A percentile compares a stretch with the other conserved stretches of the same genome.
phyloP scores from a whole-genome alignment of 2,888 invertebrate species.

The Pristionchus fissidentatus region DNA sequence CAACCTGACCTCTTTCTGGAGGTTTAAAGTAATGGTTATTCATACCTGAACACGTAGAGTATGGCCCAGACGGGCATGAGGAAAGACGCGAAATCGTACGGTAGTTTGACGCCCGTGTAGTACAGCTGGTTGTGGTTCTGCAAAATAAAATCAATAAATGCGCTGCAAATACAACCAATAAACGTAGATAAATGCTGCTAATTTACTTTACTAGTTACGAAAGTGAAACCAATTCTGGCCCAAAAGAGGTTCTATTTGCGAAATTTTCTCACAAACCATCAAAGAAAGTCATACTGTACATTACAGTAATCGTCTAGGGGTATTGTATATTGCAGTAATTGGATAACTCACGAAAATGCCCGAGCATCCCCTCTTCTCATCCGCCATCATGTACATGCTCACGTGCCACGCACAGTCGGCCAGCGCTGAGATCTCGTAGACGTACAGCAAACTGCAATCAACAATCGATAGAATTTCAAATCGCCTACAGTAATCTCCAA shows the following conservation, averaged over 20 bases:
- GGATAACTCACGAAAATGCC: slow-evolving; percentile 64
- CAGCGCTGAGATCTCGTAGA: slow-evolving; percentile 61
- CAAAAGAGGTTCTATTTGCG: too few species aligned
- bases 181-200: not conserved
- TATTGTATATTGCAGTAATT: too few species aligned
- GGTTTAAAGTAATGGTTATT: slow-evolving; percentile 50
- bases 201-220: not conserved
- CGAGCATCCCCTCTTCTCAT: slow-evolving; percentile 61
- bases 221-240: too few species aligned
- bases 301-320: too few species aligned
- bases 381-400: slow-evolving; percentile 60
- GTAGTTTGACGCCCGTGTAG: slow-evolving; percentile 60
- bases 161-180: not conserved
- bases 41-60: slow-evolving; percentile 63
- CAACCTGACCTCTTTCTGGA: too few species aligned
- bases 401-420: slow-evolving; percentile 64
- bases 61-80: slow-evolving; percentile 68
- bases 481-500: not conserved
- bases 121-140: slow-evolving; percentile 64
- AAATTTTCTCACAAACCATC: too few species aligned
- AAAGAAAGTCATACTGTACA: too few species aligned
- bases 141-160: slow-evolving; percentile 40
- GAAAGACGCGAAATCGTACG: slow-evolving; percentile 62
- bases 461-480: slow-evolving; percentile 53
- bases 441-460: slow-evolving; percentile 50